A percentile compares a stretch with the other conserved stretches of the same genome.
Evolutionary conservation across 2,113 vertebrate genomes (phyloP).

Genomic region (Calonectris borealis): DNA sequence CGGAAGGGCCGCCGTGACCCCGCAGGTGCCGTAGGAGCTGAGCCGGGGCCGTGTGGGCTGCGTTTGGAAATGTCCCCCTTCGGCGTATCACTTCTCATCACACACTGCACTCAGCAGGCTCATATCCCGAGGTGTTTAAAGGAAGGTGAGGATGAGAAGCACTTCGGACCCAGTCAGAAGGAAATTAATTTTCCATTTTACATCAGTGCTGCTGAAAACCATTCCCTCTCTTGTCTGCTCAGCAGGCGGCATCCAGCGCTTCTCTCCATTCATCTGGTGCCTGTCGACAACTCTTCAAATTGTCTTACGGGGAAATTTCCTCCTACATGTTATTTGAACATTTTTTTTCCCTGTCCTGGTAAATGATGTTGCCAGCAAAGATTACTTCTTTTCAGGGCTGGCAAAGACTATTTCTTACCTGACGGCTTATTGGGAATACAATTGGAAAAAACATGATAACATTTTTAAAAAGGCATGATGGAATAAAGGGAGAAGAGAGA

Average conservation of each 20-base stretch:
- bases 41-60: not conserved
- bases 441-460: not conserved
- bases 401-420: not conserved
- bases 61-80: not conserved
- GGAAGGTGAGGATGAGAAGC: not conserved
- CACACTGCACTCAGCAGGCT: not conserved
- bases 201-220: not conserved
- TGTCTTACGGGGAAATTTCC: conserved; percentile 5
- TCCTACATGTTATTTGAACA: conserved; percentile 1
- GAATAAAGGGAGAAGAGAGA: not conserved
- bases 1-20: not conserved
- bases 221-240: not conserved
- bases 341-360: not conserved
- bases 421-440: not conserved
- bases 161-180: not conserved
- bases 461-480: not conserved
- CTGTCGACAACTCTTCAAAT: not conserved
- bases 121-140: not conserved
- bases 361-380: not conserved
- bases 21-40: rapidly evolving
- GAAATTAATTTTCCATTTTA: not conserved
- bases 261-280: not conserved
- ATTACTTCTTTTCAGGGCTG: not conserved
- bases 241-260: rapidly evolving
- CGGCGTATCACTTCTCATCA: not conserved